Percentiles rank a stretch among this genome's conserved stretches.
Conservation (phyloP, 2,113 vertebrate species). For the Furnarius figulus region DNA sequence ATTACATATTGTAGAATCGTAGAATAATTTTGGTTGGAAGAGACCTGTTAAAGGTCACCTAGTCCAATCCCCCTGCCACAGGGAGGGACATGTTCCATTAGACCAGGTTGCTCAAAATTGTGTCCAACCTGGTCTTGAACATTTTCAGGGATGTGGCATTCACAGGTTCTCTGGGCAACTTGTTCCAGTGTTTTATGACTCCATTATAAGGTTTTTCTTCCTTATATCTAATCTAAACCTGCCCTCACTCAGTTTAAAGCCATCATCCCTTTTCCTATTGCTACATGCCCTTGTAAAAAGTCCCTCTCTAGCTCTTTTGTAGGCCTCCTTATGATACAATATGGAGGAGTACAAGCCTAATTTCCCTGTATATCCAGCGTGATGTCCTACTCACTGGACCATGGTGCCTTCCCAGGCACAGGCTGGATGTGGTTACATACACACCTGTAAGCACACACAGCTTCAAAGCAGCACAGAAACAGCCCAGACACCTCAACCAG, state of each 20-base stretch:
- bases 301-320: neutral
- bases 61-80: neutral
- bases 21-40: neutral
- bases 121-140: neutral
- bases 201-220: neutral
- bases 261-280: neutral
- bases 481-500: no score
- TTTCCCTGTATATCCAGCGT: neutral
- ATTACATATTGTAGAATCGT: neutral
- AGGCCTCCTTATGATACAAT: neutral
- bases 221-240: neutral
- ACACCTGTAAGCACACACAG: neutral
- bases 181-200: neutral
- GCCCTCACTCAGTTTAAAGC: neutral
- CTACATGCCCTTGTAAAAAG: neutral
- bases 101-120: neutral
- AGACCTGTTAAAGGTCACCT: neutral
- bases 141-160: neutral
- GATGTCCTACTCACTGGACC: neutral
- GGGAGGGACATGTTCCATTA: neutral
- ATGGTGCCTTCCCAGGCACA: neutral
- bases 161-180: neutral
- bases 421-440: neutral
- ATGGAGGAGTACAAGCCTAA: neutral
- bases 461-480: neutral